These are phyloP conservation scores for Leistus spinibarbis DNA, from an alignment of 2,888 invertebrate genomes.

Conservation along the genomic window DNA sequence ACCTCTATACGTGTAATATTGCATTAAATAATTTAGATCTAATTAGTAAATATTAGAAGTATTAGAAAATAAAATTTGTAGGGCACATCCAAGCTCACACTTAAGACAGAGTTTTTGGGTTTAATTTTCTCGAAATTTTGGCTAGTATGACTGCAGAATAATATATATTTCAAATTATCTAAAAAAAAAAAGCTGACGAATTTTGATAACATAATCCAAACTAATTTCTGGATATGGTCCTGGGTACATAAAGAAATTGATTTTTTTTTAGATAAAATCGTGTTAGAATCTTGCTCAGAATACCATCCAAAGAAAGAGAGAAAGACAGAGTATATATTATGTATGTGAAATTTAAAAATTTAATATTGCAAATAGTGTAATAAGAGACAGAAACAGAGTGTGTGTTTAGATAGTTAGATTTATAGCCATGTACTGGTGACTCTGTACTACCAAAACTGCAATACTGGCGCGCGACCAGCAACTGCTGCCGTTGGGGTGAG, in stretches of 20 bases:
- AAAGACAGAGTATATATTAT: conserved; percentile 41
- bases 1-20: no score
- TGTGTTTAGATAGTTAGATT: conserved; percentile 35
- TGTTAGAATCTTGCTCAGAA: background rate
- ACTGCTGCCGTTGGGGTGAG: conserved; percentile 62
- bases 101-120: no score
- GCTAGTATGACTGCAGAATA: no score
- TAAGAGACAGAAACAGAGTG: conserved; percentile 34
- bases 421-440: conserved; percentile 62
- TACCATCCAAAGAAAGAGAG: conserved; percentile 43
- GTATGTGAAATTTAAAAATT: conserved; percentile 15
- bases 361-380: conserved; percentile 32
- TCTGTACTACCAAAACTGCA: conserved; percentile 92
- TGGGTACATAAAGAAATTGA: background rate
- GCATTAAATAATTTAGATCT: no score
- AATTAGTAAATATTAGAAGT: no score
- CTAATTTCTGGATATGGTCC: no score
- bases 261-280: background rate
- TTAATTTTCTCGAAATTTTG: no score
- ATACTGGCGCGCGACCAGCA: conserved; percentile 88
- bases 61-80: no score
- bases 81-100: no score
- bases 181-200: no score
- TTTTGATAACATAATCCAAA: no score
- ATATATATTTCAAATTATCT: no score